A percentile compares a stretch with the other conserved stretches of the same genome.
phyloP scores from a whole-genome alignment of 2,888 invertebrate genomes.

The Lasioglossum pauxillum region DNA sequence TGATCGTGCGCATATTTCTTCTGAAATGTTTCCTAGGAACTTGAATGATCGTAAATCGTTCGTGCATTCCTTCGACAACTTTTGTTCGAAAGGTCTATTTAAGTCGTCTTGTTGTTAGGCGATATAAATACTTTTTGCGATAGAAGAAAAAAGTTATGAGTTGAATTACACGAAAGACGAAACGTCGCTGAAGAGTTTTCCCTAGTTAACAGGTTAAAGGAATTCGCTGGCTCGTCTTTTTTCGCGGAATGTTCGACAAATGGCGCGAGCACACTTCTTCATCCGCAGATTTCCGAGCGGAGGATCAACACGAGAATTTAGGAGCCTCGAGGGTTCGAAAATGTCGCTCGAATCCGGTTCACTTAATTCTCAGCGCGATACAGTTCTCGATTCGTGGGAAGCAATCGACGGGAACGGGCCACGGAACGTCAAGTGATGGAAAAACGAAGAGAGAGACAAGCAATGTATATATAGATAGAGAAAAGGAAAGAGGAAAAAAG shows the following conservation, averaged over 20 bases:
- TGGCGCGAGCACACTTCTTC: not conserved
- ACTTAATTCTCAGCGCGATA: not conserved
- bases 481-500: constrained; percentile 14
- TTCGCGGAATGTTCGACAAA: not conserved
- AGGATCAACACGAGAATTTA: not conserved
- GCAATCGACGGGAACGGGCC: constrained; percentile 13
- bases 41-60: not conserved
- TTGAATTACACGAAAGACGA: not conserved
- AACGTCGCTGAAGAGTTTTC: not conserved
- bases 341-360: not conserved
- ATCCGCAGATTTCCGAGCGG: not conserved
- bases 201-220: not conserved
- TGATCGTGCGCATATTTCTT: not conserved
- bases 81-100: not conserved
- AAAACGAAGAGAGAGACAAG: not conserved
- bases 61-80: too few species aligned
- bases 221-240: not conserved
- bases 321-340: not conserved
- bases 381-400: not conserved
- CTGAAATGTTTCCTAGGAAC: not conserved
- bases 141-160: not conserved
- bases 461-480: constrained; percentile 1
- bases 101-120: not conserved
- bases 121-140: not conserved
- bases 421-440: not conserved